Base-by-base conservation (phyloP, 2,797 vertebrate genomes). In the Hozukius guyotensis region DNA sequence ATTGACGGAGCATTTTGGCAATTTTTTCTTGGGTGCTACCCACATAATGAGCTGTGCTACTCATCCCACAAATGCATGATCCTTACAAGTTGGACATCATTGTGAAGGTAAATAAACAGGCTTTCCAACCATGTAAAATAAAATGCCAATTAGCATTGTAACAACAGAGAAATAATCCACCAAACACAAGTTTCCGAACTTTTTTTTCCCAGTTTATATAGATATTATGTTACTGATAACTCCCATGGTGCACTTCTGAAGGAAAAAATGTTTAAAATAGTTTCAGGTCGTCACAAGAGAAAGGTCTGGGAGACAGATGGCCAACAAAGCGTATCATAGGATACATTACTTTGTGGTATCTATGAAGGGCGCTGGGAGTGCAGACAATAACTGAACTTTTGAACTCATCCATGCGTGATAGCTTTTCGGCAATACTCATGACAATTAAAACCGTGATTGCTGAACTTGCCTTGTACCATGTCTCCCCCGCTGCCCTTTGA, bases 401-500 rank as follows among this genome's bases (percentile, higher is more conserved):
- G 25, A 88, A 77, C 20, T 72, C 61, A 84, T 68, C 62, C 77
- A 69, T 77, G 69, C 55, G 6, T 67, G 59, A 25, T 10, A 0
- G 36, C 66, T 67, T 56, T 67, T 6, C 25, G 32, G 31, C 0
- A 2, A 76, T 80, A 57, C 16, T 80, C 4, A 9, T 62, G 34
- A n/a, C 61, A 81, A 71, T 75, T 65, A 75, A 55, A 36, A 74
- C 32, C 36, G 8, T 18, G 46, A 65, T 20, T 61, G 22, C 10
- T 11, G 36, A 72, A 76, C 60, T 72, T 61, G n/a, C 38, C 80
- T 75, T 75, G 59, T 68, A 57, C n/a, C 22, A 4, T 34, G 0
- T 57, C 56, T 3, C 49, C 32, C 24, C 25, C 2, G 4, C 0
- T 38, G 59, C 22, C 46, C 16, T 60, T 79, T 53, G 10, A 46